Conservation (phyloP, 2,113 vertebrate species). For the Phyllostomus hastatus region DNA sequence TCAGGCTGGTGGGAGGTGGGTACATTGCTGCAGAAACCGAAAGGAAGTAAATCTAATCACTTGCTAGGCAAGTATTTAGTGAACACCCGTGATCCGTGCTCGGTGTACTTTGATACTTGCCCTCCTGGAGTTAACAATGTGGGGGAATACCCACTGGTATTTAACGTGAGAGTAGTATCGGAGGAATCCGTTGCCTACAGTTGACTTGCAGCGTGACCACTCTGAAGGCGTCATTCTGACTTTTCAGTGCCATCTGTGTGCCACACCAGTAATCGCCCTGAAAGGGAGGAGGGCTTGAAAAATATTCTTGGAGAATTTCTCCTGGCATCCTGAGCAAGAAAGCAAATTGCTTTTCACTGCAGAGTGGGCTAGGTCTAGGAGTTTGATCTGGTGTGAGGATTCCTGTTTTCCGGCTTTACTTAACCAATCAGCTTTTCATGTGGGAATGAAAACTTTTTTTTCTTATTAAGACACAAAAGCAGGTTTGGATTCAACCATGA, state of each 20-base stretch:
- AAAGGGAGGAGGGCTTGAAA: neutral
- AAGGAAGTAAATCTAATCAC: constrained; percentile 32
- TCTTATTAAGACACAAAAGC: neutral
- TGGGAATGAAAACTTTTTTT: neutral
- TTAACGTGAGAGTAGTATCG: neutral
- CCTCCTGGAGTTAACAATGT: neutral
- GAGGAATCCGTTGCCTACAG: neutral
- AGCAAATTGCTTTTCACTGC: neutral
- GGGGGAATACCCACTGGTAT: neutral
- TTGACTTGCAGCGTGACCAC: neutral
- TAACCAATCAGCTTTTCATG: constrained; percentile 30
- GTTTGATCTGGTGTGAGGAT: neutral
- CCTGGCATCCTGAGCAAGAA: neutral
- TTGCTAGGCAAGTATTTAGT: neutral
- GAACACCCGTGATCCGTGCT: neutral
- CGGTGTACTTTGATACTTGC: neutral
- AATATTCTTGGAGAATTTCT: neutral
- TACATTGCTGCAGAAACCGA: constrained; percentile 32
- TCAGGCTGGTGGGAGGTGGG: constrained; percentile 13
- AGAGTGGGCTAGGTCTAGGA: neutral
- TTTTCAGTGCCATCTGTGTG: neutral
- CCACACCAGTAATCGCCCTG: neutral
- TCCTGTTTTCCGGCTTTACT: neutral
- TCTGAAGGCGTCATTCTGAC: neutral
- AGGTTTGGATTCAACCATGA: neutral